Evolutionary conservation across 2,888 invertebrate species (phyloP).

Genomic region (Drosophila pegasa): DNA sequence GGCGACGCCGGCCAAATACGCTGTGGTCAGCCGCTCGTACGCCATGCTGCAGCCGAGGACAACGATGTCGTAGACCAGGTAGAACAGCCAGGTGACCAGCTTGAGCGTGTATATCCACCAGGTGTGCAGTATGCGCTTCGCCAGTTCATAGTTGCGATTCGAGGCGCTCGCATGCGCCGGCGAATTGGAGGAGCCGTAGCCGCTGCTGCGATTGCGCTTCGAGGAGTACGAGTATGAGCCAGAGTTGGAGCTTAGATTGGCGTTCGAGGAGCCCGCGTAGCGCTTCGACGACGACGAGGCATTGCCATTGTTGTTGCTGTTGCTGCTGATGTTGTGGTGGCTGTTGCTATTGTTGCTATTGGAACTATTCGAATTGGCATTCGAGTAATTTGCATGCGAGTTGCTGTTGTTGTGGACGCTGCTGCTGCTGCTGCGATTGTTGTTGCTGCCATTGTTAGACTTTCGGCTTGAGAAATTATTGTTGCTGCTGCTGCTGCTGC

Average conservation of each 20-base stretch:
- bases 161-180: conserved; percentile 53
- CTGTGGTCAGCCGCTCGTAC: conserved; percentile 80
- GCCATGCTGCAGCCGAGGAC: conserved; percentile 88
- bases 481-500: conserved; percentile 26
- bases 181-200: conserved; percentile 64
- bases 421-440: conserved; percentile 27
- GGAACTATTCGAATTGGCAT: conserved; percentile 46
- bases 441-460: conserved; percentile 31
- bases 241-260: conserved; percentile 67
- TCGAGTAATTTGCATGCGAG: conserved; percentile 59
- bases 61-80: conserved; percentile 92
- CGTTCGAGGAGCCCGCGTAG: conserved; percentile 64
- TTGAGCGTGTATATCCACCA: conserved; percentile 87
- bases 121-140: conserved; percentile 85
- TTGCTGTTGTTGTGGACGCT: conserved; percentile 21
- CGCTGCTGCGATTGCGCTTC: conserved; percentile 71
- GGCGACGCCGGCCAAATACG: conserved; percentile 70
- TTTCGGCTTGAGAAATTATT: conserved; percentile 51
- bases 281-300: conserved; percentile 68
- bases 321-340: conserved; percentile 27
- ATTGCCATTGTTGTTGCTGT: conserved; percentile 51
- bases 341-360: conserved; percentile 32
- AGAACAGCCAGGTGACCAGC: conserved; percentile 91
- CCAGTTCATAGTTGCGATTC: conserved; percentile 86
- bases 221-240: conserved; percentile 80